Percentiles rank a stretch among this genome's conserved stretches.
phyloP scores from a whole-genome alignment of 2,888 invertebrate genomes.

The Pomacea canaliculata region DNA sequence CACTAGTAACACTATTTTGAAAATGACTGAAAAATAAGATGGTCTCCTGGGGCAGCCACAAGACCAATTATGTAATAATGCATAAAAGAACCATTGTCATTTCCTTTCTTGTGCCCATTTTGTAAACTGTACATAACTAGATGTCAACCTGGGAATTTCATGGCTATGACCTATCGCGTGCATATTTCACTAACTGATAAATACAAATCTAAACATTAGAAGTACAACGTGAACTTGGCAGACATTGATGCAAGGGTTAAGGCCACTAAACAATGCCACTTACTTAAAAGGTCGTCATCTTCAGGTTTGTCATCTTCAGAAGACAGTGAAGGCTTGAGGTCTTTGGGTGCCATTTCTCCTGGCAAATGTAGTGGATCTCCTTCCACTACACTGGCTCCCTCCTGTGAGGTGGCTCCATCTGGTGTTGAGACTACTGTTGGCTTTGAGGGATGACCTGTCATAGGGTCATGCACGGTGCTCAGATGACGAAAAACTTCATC shows the following conservation, averaged over 20 bases:
- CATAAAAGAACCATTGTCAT: too few relatives aligned
- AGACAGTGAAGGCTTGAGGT: conserved; percentile 43
- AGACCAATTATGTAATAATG: too few relatives aligned
- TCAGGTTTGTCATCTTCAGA: conserved; percentile 56
- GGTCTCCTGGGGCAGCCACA: background rate
- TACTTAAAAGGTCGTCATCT: conserved; percentile 57
- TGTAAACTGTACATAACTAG: too few relatives aligned
- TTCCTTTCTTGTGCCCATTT: too few relatives aligned
- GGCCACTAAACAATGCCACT: too few relatives aligned
- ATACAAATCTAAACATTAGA: too few relatives aligned
- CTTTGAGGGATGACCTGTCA: conserved; percentile 5
- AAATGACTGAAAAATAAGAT: background rate
- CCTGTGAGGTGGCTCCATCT: conserved; percentile 15
- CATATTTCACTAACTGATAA: too few relatives aligned
- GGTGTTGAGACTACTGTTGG: background rate
- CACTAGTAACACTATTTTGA: background rate
- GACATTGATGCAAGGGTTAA: too few relatives aligned
- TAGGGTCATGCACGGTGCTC: conserved; percentile 2
- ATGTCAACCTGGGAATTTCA: too few relatives aligned
- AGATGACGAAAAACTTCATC: conserved; percentile 30
- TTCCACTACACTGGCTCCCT: conserved; percentile 29
- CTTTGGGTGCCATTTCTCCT: conserved; percentile 35
- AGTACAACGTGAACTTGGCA: too few relatives aligned
- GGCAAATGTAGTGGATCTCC: conserved; percentile 34
- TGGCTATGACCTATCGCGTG: too few relatives aligned